These are phyloP conservation scores for Atrina japonica DNA, from an alignment of 2,888 invertebrate genomes.

Conservation along the genomic window DNA sequence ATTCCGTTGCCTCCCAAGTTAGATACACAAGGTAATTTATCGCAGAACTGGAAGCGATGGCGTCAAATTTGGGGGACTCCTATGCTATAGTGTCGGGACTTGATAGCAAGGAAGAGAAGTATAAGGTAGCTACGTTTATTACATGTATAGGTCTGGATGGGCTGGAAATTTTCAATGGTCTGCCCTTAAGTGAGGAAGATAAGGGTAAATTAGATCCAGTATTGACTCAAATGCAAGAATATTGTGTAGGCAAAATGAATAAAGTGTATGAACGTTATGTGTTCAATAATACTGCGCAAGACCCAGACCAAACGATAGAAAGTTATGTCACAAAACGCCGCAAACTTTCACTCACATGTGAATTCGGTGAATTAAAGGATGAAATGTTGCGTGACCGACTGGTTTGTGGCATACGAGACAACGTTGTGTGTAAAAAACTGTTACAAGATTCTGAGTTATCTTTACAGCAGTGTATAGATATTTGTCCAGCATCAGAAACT, in stretches of 20 bases:
- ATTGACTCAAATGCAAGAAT: constrained; percentile 14
- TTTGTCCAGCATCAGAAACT: constrained; percentile 20
- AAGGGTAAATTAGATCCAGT: not conserved
- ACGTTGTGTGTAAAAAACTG: not conserved
- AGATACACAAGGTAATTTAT: constrained; percentile 22
- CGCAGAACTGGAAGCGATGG: constrained; percentile 34
- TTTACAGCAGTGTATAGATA: constrained; percentile 16
- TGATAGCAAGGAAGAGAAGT: not conserved
- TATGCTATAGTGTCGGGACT: constrained; percentile 31
- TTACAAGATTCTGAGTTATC: constrained; percentile 13
- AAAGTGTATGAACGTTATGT: constrained; percentile 17
- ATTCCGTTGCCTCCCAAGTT: constrained; percentile 22
- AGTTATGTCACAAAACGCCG: constrained; percentile 8
- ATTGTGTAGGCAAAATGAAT: constrained; percentile 23
- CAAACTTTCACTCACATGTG: constrained; percentile 15
- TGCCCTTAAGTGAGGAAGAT: constrained; percentile 19
- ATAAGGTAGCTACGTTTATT: constrained; percentile 32
- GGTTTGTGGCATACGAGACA: constrained; percentile 32
- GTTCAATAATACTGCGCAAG: constrained; percentile 14
- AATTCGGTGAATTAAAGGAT: constrained; percentile 18
- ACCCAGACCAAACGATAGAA: constrained; percentile 17
- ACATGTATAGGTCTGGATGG: constrained; percentile 37
- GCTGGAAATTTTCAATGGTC: constrained; percentile 35
- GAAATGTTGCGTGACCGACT: constrained; percentile 22
- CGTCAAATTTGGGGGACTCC: constrained; percentile 31